Evolutionary conservation across 2,113 vertebrate species (phyloP).

Genomic region (rat (Rattus norvegicus)): GRCr8 NC_086033.1:28538001-28538500

Average conservation of each 20-base stretch:
- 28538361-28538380: background rate
- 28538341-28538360: background rate
- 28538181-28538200: background rate
- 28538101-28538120: no score
- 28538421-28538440: background rate
- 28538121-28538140: no score
- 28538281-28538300: background rate
- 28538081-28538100: background rate
- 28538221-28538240: background rate
- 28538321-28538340: background rate
- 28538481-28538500: background rate
- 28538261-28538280: background rate
- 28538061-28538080: background rate
- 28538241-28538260: background rate
- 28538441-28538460: background rate
- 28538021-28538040: background rate
- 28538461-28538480: background rate
- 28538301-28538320: background rate
- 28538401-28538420: no score
- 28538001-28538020: background rate
- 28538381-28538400: background rate
- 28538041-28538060: background rate
- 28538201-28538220: background rate
- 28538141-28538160: no score
- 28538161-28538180: background rate